Base-by-base conservation (phyloP, 1,140 invertebrate species). In the Colletes gigas region DNA sequence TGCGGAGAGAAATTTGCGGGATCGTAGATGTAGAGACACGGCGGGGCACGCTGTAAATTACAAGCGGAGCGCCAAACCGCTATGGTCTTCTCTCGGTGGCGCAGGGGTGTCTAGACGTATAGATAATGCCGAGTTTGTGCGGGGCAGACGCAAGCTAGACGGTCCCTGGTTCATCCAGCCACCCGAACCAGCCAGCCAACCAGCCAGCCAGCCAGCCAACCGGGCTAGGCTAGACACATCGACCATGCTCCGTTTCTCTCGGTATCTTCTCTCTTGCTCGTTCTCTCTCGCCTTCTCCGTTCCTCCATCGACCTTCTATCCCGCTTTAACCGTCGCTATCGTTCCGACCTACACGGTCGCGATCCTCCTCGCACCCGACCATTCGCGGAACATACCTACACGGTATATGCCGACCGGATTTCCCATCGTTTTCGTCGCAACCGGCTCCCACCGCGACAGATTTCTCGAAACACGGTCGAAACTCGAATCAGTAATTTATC, bases 171-270 rank as follows among this genome's bases (percentile, higher is more conserved):
- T 88, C 83, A 87, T 85, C 86, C 86, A 88, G 86, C 85, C 79
- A 86, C 60, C 81, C 85, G 76, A 87, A 75, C 85, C 83, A 86
- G 69, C 83, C 85, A 84, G 75, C 85, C 83, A 86, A 63, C 83
- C 85, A 84, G 75, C 85, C 85, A 87, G 55, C 84, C 86, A 82
- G 73, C 85, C 80, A 87, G 81, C 80, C 87, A 88, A 78, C 87
- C 87, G 82, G 88, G 84, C 83, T 88, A 82, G 87, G 87, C 88
- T 88, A 88, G 87, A 88, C 88, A 88, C 84, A 88, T 88, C 87
- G 87, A 88, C 87, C 87, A 88, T 87, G 85, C 84, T 87, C 85
- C 77, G 83, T 87, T 81, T 84, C 83, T 85, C 80, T 80, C 78
- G 70, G 72, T 73, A 59, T 71, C 63, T 76, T 82, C 65, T 77